Evolutionary conservation across 2,797 vertebrate species (phyloP).

Genomic region (Taeniopygia guttata): DNA sequence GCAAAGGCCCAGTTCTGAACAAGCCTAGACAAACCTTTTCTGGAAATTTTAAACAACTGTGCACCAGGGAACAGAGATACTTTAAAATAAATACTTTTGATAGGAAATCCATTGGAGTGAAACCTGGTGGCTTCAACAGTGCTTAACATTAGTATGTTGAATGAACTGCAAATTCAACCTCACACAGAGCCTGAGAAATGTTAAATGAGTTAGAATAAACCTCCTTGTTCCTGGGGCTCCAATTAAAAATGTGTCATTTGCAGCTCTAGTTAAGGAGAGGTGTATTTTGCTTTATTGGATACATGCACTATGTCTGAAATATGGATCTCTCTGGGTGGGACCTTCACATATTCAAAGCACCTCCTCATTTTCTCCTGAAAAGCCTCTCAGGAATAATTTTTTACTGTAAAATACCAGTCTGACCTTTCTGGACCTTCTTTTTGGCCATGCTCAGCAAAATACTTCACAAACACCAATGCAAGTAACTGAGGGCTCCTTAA

Average conservation of each 20-base stretch:
- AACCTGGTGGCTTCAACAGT: not conserved
- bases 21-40: not conserved
- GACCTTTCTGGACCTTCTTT: not conserved
- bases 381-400: not conserved
- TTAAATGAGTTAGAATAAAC: not conserved
- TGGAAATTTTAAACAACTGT: not conserved
- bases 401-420: not conserved
- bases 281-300: not conserved
- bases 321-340: not conserved
- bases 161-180: not conserved
- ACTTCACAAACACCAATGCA: not conserved
- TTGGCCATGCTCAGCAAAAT: not conserved
- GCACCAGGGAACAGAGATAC: not conserved
- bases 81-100: not conserved
- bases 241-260: not conserved
- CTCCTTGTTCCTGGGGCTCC: not conserved
- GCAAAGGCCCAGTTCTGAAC: not conserved
- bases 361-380: not conserved
- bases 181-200: not conserved
- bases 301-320: not conserved
- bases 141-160: not conserved
- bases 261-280: not conserved
- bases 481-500: not conserved
- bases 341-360: not conserved
- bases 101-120: not conserved